Conservation (phyloP, 2,113 vertebrate species). For the Corythaeola cristata region DNA sequence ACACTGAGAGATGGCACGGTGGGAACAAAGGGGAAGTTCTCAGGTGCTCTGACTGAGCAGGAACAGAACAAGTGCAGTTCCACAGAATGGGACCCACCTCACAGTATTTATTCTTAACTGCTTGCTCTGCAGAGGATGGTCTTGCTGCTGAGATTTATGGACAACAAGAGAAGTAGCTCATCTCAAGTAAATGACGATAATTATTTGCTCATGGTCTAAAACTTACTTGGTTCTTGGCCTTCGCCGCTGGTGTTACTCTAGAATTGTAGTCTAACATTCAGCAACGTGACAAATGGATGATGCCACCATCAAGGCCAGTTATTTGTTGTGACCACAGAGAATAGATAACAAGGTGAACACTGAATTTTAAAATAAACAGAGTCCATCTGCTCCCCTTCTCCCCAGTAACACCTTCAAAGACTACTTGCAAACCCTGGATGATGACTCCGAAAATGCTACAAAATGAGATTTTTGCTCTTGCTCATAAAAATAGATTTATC, state of each 20-base stretch:
- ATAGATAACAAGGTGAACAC: neutral
- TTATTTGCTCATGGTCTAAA: neutral
- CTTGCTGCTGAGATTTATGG: neutral
- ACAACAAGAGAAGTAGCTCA: neutral
- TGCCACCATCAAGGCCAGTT: neutral
- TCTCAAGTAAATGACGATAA: neutral
- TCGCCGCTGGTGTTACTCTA: neutral
- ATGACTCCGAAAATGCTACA: neutral
- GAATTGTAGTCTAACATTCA: neutral
- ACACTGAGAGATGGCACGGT: neutral
- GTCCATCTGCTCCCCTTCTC: neutral
- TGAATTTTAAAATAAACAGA: neutral
- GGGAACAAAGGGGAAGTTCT: neutral
- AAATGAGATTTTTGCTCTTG: neutral
- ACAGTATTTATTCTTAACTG: neutral
- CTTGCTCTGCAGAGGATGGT: neutral
- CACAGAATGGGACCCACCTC: neutral
- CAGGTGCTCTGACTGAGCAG: neutral
- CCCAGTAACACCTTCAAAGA: neutral
- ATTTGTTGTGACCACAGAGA: neutral
- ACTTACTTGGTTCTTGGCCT: neutral
- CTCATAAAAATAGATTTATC: neutral
- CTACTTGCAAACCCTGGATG: neutral
- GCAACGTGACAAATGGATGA: neutral
- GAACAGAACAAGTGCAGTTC: neutral